Evolutionary conservation across 2,888 invertebrate genomes (phyloP).

Genomic region (Sarcophaga rosellei): DNA sequence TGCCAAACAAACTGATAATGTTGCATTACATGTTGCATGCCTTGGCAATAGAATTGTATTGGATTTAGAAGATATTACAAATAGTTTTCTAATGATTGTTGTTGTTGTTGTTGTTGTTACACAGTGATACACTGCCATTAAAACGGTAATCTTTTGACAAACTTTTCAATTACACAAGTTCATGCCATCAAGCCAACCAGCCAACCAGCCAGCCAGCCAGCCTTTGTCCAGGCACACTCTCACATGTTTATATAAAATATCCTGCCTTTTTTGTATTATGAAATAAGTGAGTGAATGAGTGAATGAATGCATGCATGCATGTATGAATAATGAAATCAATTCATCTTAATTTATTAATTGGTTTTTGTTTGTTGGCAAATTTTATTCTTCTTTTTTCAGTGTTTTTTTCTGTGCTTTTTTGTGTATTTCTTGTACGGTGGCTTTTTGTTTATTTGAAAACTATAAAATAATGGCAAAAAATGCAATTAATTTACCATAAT

Average conservation of each 20-base stretch:
- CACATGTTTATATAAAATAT: conserved; percentile 10
- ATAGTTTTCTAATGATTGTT: too few relatives aligned
- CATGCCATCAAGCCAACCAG: not conserved
- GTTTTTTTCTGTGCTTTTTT: conserved; percentile 16
- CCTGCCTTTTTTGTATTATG: not conserved
- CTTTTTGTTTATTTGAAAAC: conserved; percentile 28
- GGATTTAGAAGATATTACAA: not conserved
- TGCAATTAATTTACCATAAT: conserved; percentile 66
- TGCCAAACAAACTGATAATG: too few relatives aligned
- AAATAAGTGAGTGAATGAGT: too few relatives aligned
- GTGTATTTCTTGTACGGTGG: not conserved
- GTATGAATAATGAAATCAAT: conserved; percentile 46
- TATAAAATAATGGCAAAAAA: conserved; percentile 65
- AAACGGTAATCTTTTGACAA: conserved; percentile 9
- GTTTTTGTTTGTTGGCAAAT: conserved; percentile 23
- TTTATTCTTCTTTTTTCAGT: not conserved
- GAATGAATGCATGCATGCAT: not conserved
- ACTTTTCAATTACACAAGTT: conserved; percentile 45
- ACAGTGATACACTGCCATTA: not conserved
- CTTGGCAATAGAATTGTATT: not conserved
- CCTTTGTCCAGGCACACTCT: too few relatives aligned
- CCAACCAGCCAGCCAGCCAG: too few relatives aligned
- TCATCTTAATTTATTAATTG: conserved; percentile 63
- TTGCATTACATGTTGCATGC: too few relatives aligned
- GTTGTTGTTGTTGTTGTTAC: too few relatives aligned